Evolutionary conservation across 2,888 invertebrate genomes (phyloP).

Genomic region (Choristoneura rosaceana): DNA sequence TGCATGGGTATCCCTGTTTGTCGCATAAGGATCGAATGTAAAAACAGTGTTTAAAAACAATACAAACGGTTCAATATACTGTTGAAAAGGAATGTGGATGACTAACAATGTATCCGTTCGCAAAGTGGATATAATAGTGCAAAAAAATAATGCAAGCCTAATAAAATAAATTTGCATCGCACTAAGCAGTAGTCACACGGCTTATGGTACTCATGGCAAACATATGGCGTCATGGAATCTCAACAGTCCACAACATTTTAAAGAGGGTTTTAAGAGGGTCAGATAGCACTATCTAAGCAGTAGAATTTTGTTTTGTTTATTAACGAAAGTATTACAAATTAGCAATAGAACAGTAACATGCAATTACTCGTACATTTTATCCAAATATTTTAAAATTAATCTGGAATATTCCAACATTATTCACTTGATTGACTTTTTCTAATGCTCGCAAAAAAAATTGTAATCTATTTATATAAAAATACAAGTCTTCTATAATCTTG

Average conservation of each 20-base stretch:
- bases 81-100: conserved; percentile 39
- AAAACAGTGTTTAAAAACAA: conserved; percentile 33
- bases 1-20: conserved; percentile 14
- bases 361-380: too few species aligned
- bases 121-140: conserved; percentile 16
- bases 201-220: conserved; percentile 12
- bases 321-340: neutral
- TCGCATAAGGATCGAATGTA: conserved; percentile 22
- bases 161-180: conserved; percentile 51
- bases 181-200: conserved; percentile 32
- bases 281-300: neutral
- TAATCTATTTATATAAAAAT: too few species aligned
- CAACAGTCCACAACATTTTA: neutral
- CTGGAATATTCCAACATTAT: too few species aligned
- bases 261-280: neutral
- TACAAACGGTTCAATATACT: conserved; percentile 32
- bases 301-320: neutral
- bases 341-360: neutral
- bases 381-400: too few species aligned
- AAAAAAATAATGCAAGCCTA: conserved; percentile 34
- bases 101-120: conserved; percentile 37
- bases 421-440: too few species aligned
- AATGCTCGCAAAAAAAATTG: too few species aligned
- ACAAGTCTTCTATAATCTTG: too few species aligned
- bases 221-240: neutral